A percentile compares a stretch with the other conserved stretches of the same genome.
phyloP scores from a whole-genome alignment of 2,888 invertebrate genomes.

The Drosophila dives region DNA sequence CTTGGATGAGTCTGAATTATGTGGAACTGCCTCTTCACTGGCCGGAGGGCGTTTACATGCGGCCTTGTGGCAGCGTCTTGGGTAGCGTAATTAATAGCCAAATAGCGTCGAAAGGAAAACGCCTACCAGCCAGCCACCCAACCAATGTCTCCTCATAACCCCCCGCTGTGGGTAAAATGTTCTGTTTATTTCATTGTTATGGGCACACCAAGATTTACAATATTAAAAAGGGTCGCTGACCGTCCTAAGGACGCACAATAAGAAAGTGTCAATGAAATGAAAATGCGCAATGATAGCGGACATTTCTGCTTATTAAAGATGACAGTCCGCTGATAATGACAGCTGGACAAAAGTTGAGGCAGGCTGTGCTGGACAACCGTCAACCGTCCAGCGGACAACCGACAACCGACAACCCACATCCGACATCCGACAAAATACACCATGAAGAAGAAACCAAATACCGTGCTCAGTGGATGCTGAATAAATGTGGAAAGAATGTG shows the following conservation, averaged over 20 bases:
- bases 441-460: slow-evolving; percentile 39
- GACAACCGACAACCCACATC: slow-evolving; percentile 6
- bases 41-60: slow-evolving; percentile 19
- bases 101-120: slow-evolving; percentile 22
- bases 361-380: slow-evolving; percentile 10
- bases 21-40: slow-evolving; percentile 28
- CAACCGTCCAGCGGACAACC: background rate
- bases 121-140: slow-evolving; percentile 21
- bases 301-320: slow-evolving; percentile 80
- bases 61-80: slow-evolving; percentile 38
- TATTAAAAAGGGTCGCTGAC: slow-evolving; percentile 81
- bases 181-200: slow-evolving; percentile 74
- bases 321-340: slow-evolving; percentile 71
- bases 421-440: slow-evolving; percentile 14
- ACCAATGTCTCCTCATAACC: background rate
- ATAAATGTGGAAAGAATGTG: slow-evolving; percentile 1
- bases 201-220: slow-evolving; percentile 68
- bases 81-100: slow-evolving; percentile 73
- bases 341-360: slow-evolving; percentile 38
- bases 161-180: slow-evolving; percentile 21
- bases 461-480: slow-evolving; percentile 33
- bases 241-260: slow-evolving; percentile 55
- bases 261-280: slow-evolving; percentile 79
- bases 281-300: slow-evolving; percentile 71
- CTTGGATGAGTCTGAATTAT: slow-evolving; percentile 38